Conservation (phyloP, 2,888 invertebrate species). For the Diadromus collaris region DNA sequence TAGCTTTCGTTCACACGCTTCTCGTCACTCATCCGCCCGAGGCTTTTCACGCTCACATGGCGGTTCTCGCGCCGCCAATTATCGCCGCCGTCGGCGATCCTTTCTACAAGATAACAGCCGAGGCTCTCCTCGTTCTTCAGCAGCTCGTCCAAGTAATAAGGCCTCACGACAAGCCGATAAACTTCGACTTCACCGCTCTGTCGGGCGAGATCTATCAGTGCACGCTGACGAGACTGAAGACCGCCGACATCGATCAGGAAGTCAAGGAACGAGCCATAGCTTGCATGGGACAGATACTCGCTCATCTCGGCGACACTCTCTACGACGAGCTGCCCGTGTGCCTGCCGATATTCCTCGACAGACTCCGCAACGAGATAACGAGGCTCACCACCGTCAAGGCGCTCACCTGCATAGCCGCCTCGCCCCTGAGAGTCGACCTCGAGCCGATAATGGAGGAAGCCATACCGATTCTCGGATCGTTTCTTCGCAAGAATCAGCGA, state of each 20-base stretch:
- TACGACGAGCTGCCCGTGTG: slow-evolving; percentile 91
- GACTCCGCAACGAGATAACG: slow-evolving; percentile 98
- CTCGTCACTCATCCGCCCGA: slow-evolving; percentile 89
- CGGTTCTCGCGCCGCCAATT: slow-evolving; percentile 90
- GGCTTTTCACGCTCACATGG: slow-evolving; percentile 91
- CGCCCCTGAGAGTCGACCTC: slow-evolving; percentile 92
- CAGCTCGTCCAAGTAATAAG: slow-evolving; percentile 96
- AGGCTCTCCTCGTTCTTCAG: slow-evolving; percentile 95
- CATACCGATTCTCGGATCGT: slow-evolving; percentile 95
- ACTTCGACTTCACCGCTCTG: slow-evolving; percentile 89
- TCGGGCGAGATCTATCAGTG: slow-evolving; percentile 91
- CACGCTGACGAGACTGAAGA: slow-evolving; percentile 92
- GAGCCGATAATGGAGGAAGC: slow-evolving; percentile 92
- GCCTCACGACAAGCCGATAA: slow-evolving; percentile 84
- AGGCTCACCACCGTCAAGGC: slow-evolving; percentile 98
- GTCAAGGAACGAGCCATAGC: slow-evolving; percentile 99
- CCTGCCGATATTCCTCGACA: slow-evolving; percentile 96
- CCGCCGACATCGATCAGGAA: slow-evolving; percentile 99
- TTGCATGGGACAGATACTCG: slow-evolving; percentile 97
- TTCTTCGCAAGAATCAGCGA: slow-evolving; percentile 97
- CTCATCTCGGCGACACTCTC: slow-evolving; percentile 94
- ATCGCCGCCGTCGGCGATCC: slow-evolving; percentile 95
- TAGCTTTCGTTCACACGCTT: slow-evolving; percentile 94
- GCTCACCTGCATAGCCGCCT: slow-evolving; percentile 95
- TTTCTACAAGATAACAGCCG: slow-evolving; percentile 99